Evolutionary conservation across 2,888 invertebrate genomes (phyloP).

Genomic region (Lysandra bellargus): DNA sequence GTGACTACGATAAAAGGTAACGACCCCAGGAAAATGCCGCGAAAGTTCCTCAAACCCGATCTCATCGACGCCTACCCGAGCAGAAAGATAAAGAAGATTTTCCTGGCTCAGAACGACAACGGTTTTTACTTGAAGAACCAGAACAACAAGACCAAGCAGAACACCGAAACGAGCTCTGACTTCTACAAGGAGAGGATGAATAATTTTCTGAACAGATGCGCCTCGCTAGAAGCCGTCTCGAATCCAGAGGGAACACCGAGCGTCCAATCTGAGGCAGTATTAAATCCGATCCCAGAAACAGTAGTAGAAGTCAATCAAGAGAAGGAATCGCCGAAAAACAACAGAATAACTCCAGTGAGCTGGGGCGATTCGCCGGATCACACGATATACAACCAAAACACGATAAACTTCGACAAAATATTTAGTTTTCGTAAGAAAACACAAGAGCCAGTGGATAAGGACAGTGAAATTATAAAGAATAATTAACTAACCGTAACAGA

Average conservation of each 20-base stretch:
- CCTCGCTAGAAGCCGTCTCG: constrained; percentile 61
- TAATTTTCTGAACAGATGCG: constrained; percentile 68
- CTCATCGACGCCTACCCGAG: constrained; percentile 78
- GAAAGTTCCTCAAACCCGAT: constrained; percentile 72
- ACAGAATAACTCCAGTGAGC: constrained; percentile 57
- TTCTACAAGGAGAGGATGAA: constrained; percentile 73
- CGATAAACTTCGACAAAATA: constrained; percentile 67
- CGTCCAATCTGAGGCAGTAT: constrained; percentile 57
- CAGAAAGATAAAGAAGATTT: constrained; percentile 77
- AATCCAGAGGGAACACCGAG: constrained; percentile 62
- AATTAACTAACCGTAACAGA: constrained; percentile 43
- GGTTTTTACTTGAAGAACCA: constrained; percentile 70
- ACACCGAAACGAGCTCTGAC: constrained; percentile 70
- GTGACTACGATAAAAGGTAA: constrained; percentile 80
- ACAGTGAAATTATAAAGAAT: constrained; percentile 43
- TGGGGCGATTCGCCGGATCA: constrained; percentile 73
- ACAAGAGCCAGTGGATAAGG: constrained; percentile 42
- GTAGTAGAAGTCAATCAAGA: constrained; percentile 48
- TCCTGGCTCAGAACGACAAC: constrained; percentile 67
- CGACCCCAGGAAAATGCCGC: constrained; percentile 60
- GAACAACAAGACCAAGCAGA: constrained; percentile 70
- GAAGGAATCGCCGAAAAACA: constrained; percentile 38
- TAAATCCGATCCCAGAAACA: constrained; percentile 63
- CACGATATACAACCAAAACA: constrained; percentile 73
- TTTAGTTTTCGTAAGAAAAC: constrained; percentile 59